Conservation (phyloP, 2,113 vertebrate species). For the Mixornis gularis region DNA sequence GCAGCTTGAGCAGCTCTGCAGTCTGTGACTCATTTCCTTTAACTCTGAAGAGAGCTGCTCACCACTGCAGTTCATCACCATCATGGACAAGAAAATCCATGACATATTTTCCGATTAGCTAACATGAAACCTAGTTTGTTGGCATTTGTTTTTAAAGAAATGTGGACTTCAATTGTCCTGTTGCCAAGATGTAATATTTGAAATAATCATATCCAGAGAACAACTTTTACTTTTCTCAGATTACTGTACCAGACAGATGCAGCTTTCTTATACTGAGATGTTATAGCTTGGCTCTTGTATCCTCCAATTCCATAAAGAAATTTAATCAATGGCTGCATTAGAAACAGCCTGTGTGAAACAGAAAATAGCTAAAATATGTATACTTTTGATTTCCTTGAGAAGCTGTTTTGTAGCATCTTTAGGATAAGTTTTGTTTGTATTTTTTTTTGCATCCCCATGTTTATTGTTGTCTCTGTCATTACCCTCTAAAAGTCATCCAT, state of each 20-base stretch:
- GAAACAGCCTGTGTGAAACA: background rate
- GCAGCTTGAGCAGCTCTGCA: background rate
- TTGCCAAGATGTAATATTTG: background rate
- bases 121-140: background rate
- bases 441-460: background rate
- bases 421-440: background rate
- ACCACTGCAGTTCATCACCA: background rate
- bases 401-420: background rate
- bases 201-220: background rate
- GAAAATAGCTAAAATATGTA: background rate
- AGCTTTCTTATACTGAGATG: background rate
- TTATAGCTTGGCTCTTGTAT: background rate
- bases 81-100: background rate
- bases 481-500: background rate
- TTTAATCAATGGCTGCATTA: background rate
- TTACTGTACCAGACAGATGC: background rate
- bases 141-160: background rate
- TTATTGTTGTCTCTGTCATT: background rate
- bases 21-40: background rate
- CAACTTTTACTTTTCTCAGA: background rate
- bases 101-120: background rate
- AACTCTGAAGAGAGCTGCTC: background rate
- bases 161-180: rapidly evolving
- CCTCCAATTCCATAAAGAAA: background rate
- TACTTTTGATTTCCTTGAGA: background rate